These are phyloP conservation scores for Eleginops maclovinus DNA, from an alignment of 2,113 vertebrate genomes.

Conservation along the genomic window DNA sequence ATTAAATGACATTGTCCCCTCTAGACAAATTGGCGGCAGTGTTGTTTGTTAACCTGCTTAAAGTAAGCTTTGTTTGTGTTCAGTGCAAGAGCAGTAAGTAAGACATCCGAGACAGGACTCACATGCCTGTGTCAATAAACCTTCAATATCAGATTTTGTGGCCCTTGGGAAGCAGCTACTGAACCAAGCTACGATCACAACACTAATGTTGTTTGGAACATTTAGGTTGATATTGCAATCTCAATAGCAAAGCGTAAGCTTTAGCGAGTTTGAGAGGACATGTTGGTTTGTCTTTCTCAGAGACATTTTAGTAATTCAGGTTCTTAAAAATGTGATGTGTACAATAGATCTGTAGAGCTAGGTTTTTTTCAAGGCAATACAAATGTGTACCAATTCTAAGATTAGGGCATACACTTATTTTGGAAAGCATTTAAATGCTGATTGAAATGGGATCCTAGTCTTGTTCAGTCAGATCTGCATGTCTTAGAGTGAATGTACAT, in stretches of 20 bases:
- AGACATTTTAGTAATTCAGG: not conserved
- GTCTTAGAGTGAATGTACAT: not conserved
- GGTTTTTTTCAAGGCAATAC: too few relatives aligned
- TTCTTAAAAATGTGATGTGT: not conserved
- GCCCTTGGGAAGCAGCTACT: not conserved
- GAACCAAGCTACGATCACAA: not conserved
- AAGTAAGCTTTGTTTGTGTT: not conserved
- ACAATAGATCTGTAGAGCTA: not conserved
- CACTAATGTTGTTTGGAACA: too few relatives aligned
- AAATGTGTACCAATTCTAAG: not conserved
- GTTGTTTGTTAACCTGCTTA: not conserved
- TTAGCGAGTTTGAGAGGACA: not conserved
- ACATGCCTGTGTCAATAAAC: not conserved
- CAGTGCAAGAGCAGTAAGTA: not conserved
- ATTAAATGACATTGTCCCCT: not conserved
- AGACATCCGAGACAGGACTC: not conserved
- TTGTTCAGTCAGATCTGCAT: not conserved
- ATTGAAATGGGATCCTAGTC: not conserved
- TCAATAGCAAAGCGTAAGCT: not conserved
- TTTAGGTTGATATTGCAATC: not conserved
- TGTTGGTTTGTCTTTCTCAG: not conserved
- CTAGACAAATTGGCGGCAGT: not conserved
- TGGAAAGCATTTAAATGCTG: not conserved
- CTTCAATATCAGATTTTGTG: not conserved
- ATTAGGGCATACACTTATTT: not conserved